Base-by-base conservation (phyloP, 1,140 invertebrate species). In the Pogonognathellus flavescens region DNA sequence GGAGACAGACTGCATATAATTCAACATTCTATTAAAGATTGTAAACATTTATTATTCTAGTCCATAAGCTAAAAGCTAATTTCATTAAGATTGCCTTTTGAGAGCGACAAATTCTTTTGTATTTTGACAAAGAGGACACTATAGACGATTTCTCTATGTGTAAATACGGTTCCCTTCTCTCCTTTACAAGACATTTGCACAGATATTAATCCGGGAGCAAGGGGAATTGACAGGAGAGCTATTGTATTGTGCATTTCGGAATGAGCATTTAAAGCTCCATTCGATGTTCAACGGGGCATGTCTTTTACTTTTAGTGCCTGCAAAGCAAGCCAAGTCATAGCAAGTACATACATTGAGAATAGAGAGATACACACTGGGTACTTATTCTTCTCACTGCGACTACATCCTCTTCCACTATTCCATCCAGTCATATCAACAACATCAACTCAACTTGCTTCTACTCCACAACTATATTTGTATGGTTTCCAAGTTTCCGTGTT, bases 161-260 rank as follows among this genome's bases (percentile, higher is more conserved):
- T 76, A 76, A 76, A 76, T 76, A 76, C n/a, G 70, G 5, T 41
- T 31, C 10, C 41, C 70, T 25, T 76, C 70, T 31, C 70, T 50
- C 49, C 70, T 76, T 76, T 76, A 76, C 70, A 76, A 76, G 70
- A 76, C 70, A 76, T 76, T 76, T 76, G 70, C 70, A 76, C 70
- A 76, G 70, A 76, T 76, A 76, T 76, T 76, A 76, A 76, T 50
- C 70, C 70, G 70, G 41, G 70, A 76, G 70, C 25, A 50, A 76
- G 70, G 70, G 70, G 70, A 76, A 76, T 76, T 76, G 70, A 76
- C 70, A 76, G 70, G 11, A 76, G 70, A 76, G 49, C 70, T 76
- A 76, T 76, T 76, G 70, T 31, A 76, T 76, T 76, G 70, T 76
- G 70, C 70, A 76, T 76, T 76, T 76, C 70, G 25, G 62, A 66